These are phyloP conservation scores for Caenorhabditis tropicalis DNA, from an alignment of 1,140 invertebrate species.

Conservation along the genomic window DNA sequence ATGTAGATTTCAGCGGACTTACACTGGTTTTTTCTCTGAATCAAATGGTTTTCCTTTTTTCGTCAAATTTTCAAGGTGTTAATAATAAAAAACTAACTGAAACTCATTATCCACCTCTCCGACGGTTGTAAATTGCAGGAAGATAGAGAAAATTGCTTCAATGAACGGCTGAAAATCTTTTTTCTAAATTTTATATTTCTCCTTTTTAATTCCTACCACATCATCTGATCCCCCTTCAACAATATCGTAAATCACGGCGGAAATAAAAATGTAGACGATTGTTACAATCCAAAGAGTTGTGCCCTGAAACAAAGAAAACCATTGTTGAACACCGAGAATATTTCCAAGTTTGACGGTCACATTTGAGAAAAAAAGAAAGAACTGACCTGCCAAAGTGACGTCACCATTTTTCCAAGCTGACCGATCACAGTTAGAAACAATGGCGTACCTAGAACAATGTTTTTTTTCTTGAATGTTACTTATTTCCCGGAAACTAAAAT, in stretches of 20 bases:
- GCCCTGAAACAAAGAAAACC: conserved; percentile 44
- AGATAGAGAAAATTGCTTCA: conserved; percentile 49
- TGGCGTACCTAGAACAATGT: conserved; percentile 34
- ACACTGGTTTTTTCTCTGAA: too few species aligned
- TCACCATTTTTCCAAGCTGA: conserved; percentile 47
- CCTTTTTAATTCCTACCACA: background rate
- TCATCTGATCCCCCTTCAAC: conserved; percentile 48
- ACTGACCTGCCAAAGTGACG: conserved; percentile 47
- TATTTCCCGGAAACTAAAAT: too few species aligned
- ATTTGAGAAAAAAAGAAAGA: background rate
- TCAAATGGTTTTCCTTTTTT: too few species aligned
- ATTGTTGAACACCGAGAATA: background rate
- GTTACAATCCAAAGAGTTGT: conserved; percentile 35
- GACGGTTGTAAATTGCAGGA: conserved; percentile 47
- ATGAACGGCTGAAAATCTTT: conserved; percentile 37
- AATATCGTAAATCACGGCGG: conserved; percentile 51
- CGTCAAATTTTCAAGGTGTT: too few species aligned
- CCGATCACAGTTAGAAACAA: conserved; percentile 28
- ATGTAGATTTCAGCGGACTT: too few species aligned
- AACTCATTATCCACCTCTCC: conserved; percentile 52
- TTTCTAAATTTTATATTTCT: background rate
- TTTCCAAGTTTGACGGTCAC: background rate
- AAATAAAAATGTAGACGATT: conserved; percentile 43
- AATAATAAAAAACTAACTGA: conserved; percentile 25
- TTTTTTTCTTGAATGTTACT: too few species aligned